A percentile compares a stretch with the other conserved stretches of the same genome.
Evolutionary conservation across 1,140 invertebrate genomes (phyloP).

Genomic region (Scaptomyza montana): DNA sequence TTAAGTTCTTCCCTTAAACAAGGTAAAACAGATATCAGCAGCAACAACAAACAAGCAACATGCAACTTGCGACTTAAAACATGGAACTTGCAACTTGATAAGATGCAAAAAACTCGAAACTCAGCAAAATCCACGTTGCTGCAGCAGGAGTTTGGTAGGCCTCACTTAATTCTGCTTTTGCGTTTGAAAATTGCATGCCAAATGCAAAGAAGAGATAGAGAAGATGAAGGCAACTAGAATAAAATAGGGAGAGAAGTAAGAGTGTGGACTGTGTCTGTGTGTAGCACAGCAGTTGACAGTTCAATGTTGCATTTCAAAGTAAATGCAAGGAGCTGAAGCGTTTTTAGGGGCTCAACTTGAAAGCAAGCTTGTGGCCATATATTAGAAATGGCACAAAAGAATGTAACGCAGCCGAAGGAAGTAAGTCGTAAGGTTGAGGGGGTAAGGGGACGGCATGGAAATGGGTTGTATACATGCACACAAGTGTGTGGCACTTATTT

Average conservation of each 20-base stretch:
- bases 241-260: no score
- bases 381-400: constrained; percentile 58
- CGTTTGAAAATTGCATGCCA: constrained; percentile 77
- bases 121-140: not conserved
- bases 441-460: not conserved
- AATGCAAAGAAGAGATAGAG: constrained; percentile 44
- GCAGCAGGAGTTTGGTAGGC: constrained; percentile 7
- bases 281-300: constrained; percentile 64
- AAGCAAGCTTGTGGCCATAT: constrained; percentile 45
- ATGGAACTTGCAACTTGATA: constrained; percentile 10
- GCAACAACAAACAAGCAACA: not conserved
- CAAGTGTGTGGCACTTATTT: constrained; percentile 26
- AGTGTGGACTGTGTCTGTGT: not conserved
- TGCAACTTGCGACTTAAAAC: constrained; percentile 10
- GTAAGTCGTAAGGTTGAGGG: not conserved
- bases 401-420: constrained; percentile 27
- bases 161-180: constrained; percentile 41
- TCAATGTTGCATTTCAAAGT: constrained; percentile 75
- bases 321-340: constrained; percentile 44
- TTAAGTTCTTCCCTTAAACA: not conserved
- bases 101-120: constrained; percentile 23
- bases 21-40: not conserved
- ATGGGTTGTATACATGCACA: no score
- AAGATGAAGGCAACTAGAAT: not conserved
- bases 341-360: constrained; percentile 70